Evolutionary conservation across 2,797 vertebrate species (phyloP).

Genomic region (Acipenser transmontanus): DNA sequence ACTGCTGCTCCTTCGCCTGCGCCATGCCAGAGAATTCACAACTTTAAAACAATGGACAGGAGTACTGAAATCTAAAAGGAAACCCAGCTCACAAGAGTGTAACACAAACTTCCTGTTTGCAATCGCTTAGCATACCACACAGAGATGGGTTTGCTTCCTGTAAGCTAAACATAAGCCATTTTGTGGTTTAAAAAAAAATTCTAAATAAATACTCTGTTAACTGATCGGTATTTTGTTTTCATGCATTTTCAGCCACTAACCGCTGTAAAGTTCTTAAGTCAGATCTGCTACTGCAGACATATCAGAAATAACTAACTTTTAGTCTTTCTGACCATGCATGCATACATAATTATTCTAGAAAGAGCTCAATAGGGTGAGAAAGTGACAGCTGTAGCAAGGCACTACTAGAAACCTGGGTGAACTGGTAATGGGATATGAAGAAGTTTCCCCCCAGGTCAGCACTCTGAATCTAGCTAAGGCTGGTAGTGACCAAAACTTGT

Average conservation of each 20-base stretch:
- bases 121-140: constrained; percentile 57
- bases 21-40: constrained; percentile 59
- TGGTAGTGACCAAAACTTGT: too few relatives aligned
- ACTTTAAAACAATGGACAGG: not conserved
- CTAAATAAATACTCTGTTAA: not conserved
- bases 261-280: not conserved
- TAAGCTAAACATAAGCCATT: constrained; percentile 27
- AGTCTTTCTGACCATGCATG: not conserved
- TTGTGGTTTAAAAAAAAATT: constrained; percentile 10
- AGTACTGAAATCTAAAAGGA: constrained; percentile 24
- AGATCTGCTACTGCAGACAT: not conserved
- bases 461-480: too few relatives aligned
- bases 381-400: too few relatives aligned
- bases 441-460: too few relatives aligned
- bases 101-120: constrained; percentile 80
- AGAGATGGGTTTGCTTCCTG: constrained; percentile 56
- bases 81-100: constrained; percentile 25
- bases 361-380: too few relatives aligned
- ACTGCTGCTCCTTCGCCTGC: constrained; percentile 65
- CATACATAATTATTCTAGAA: not conserved
- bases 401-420: too few relatives aligned
- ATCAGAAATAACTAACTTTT: not conserved
- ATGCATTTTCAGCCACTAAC: not conserved
- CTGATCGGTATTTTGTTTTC: not conserved
- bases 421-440: too few relatives aligned